Evolutionary conservation across 2,888 invertebrate species (phyloP).

Genomic region (Nomada lathburiana): DNA sequence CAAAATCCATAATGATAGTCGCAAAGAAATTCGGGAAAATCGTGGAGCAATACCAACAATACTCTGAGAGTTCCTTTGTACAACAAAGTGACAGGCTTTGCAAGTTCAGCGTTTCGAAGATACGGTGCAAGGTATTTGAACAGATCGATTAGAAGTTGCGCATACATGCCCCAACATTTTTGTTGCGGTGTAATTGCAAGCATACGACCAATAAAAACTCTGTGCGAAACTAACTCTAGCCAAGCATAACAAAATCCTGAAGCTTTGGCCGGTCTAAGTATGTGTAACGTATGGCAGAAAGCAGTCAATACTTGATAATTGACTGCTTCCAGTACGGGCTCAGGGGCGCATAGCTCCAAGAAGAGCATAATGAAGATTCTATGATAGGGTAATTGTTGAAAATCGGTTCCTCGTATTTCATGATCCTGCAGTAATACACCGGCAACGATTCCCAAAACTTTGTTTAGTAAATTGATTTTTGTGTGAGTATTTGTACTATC

Average conservation of each 20-base stretch:
- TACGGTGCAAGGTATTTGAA: slow-evolving; percentile 99
- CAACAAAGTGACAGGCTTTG: slow-evolving; percentile 95
- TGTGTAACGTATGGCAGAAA: slow-evolving; percentile 97
- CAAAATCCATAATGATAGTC: slow-evolving; percentile 99
- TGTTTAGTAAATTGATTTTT: slow-evolving; percentile 98
- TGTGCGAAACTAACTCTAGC: slow-evolving; percentile 98
- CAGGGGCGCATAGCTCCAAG: slow-evolving; percentile 97
- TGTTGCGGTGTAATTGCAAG: slow-evolving; percentile 96
- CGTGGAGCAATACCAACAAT: slow-evolving; percentile 97
- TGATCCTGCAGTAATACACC: slow-evolving; percentile 98
- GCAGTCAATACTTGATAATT: slow-evolving; percentile 97
- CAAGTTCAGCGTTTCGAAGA: slow-evolving; percentile 97
- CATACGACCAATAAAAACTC: slow-evolving; percentile 97
- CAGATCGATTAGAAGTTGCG: slow-evolving; percentile 96
- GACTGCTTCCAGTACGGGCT: slow-evolving; percentile 96
- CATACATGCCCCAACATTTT: slow-evolving; percentile 99
- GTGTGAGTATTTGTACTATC: slow-evolving; percentile 96
- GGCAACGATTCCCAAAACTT: slow-evolving; percentile 97
- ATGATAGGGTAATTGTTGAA: slow-evolving; percentile 99
- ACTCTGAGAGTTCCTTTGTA: slow-evolving; percentile 99
- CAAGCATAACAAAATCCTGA: slow-evolving; percentile 99
- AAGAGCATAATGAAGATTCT: slow-evolving; percentile 98
- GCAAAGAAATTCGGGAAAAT: slow-evolving; percentile 99
- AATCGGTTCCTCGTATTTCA: slow-evolving; percentile 94
- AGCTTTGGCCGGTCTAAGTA: slow-evolving; percentile 95